Base-by-base conservation (phyloP, 1,140 invertebrate species). In the Tribolium madens region DNA sequence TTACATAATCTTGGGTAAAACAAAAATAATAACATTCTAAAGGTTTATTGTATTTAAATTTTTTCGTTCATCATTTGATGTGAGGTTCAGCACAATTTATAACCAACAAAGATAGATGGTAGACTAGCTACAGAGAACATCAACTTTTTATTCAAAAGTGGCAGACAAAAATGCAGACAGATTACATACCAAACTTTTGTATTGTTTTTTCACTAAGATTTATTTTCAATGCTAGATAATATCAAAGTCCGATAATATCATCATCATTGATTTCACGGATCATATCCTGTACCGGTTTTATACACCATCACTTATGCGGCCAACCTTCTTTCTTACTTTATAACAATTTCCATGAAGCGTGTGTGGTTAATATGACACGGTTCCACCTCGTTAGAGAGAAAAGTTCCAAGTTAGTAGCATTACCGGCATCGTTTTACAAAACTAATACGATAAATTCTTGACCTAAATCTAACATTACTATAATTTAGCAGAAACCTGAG, bases 201-300 rank as follows among this genome's bases (percentile, higher is more conserved):
- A 13, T 64, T 64, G 21, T 36, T 64, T 33, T 64, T 12, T 12
- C 21, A 26, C 57, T 1, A 33, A 13, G n/a, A 31, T 64, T 64
- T 64, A 42, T 31, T 60, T 21, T 21, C 4, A 26, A 9, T 14
- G 57, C 9, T 13, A 33, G 26, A 33, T 14, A 5, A 33, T 33
- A 64, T 64, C 57, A 64, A 64, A 64, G n/a, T 26, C 57, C 14
- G n/a, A 31, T 64, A 64, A 64, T 26, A 64, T 33, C 57, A 64
- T 64, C 57, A 64, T 64, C 57, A 64, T 64, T 64, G 57, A 64
- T 64, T 64, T 64, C 57, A 64, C 57, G 57, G 57, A 33, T 64
- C 26, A 33, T 31, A 64, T 64, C 57, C 57, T 64, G 57, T 64
- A 64, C 57, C 57, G 57, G 57, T 64, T 64, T 64, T 64, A 26